These are phyloP conservation scores for Bombyx huttoni DNA, from an alignment of 2,888 invertebrate species.

Conservation along the genomic window DNA sequence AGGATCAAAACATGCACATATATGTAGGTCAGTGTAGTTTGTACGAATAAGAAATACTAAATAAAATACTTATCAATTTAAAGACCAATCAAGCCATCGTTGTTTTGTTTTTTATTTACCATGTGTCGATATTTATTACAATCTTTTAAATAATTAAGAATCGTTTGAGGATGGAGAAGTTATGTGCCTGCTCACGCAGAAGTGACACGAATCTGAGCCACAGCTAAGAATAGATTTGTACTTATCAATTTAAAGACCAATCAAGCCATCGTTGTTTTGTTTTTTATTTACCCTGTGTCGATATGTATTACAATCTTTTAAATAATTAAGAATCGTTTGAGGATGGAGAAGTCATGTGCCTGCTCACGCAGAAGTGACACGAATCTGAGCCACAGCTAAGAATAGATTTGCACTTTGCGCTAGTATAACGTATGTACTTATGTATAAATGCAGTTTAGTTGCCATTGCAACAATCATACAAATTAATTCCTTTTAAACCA, in stretches of 20 bases:
- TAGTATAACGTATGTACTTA: constrained; percentile 11
- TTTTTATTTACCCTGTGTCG: background rate
- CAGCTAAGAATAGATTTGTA: constrained; percentile 31
- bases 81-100: no score
- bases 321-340: background rate
- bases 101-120: no score
- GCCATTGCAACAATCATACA: background rate
- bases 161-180: background rate
- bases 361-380: constrained; percentile 13
- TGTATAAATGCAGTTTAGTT: background rate
- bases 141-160: background rate
- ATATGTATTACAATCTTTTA: background rate
- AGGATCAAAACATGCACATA: constrained; percentile 2
- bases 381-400: constrained; percentile 18
- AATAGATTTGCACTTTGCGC: constrained; percentile 37
- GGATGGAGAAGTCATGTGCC: constrained; percentile 1
- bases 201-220: constrained; percentile 19
- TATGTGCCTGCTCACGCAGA: constrained; percentile 5
- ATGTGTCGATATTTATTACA: background rate
- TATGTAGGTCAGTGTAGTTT: background rate
- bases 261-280: no score
- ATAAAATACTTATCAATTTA: background rate
- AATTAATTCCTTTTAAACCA: background rate
- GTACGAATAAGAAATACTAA: background rate
- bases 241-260: no score